Evolutionary conservation across 2,797 vertebrate species (phyloP).

Genomic region (Epinephelus coioides): DNA sequence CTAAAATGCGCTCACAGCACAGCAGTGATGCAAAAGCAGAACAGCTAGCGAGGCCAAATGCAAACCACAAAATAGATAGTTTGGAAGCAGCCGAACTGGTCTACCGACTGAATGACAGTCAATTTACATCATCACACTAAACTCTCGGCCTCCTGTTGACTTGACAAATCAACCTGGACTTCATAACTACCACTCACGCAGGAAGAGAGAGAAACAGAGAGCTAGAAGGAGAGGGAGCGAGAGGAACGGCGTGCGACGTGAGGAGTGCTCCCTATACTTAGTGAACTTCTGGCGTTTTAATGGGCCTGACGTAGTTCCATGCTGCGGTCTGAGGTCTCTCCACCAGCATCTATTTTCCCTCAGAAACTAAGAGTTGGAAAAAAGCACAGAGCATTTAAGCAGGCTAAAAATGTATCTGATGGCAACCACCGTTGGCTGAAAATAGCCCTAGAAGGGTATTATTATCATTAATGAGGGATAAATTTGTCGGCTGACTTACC

Average conservation of each 20-base stretch:
- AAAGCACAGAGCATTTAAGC: conserved; percentile 83
- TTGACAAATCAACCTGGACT: conserved; percentile 58
- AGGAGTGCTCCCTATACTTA: conserved; percentile 83
- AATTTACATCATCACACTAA: conserved; percentile 56
- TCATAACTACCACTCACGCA: conserved; percentile 36
- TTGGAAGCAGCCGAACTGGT: conserved; percentile 32
- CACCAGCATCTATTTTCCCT: conserved; percentile 83
- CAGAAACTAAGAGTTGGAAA: conserved; percentile 81
- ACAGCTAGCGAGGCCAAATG: conserved; percentile 7
- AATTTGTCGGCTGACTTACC: conserved; percentile 83
- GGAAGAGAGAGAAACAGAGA: not conserved
- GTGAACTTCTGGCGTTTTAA: conserved; percentile 82
- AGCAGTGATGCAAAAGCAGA: conserved; percentile 28
- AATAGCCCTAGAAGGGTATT: conserved; percentile 86
- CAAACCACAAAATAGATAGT: conserved; percentile 49
- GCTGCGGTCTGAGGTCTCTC: conserved; percentile 86
- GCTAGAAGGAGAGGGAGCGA: conserved; percentile 13
- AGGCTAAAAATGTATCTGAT: conserved; percentile 87
- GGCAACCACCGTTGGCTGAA: conserved; percentile 83
- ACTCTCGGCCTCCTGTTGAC: conserved; percentile 38
- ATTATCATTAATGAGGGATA: conserved; percentile 89
- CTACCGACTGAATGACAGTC: conserved; percentile 40
- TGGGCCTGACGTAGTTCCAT: conserved; percentile 83
- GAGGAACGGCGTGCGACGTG: conserved; percentile 62
- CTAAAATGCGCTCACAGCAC: conserved; percentile 19